Evolutionary conservation across 2,888 invertebrate genomes (phyloP), one percentile per base, ranked within the genome.

Genomic region (Lacanobia wlatinum): DNA sequence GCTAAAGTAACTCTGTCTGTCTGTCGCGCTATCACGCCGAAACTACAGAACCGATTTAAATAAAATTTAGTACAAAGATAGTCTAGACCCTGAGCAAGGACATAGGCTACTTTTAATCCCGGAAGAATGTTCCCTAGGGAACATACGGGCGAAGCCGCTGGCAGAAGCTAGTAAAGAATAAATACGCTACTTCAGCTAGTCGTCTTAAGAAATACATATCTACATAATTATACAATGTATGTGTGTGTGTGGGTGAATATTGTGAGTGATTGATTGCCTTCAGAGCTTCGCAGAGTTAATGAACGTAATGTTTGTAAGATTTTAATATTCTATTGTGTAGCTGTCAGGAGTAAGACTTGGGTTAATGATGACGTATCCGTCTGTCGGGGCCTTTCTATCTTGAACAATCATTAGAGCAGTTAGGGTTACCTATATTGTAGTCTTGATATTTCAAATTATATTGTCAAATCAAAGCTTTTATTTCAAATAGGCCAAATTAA

Each of bases 241-340:
- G 43, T 43, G 2, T 56, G 2, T 56, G 38, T 28, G 8, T 59
- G 52, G 12, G 48, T 64, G 56, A 63, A 73, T 56, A 56, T 48
- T 64, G 18, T 71, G 59, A 70, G 56, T 80, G 82, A 83, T 74
- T 70, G 82, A 83, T 83, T 69, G 60, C 62, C 59, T 78, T 74
- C 73, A 78, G 68, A 74, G 60, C 62, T 14, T 64, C 71, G 66
- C n/a, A 56, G 40, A 62, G 70, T 59, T 75, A 79, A 78, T 78
- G 70, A 75, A 70, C 43, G 65, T 70, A 72, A 75, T 70, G 65
- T 78, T 75, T 66, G 70, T 59, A 40, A 75, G 78, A 70, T 75
- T 66, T 75, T 75, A 75, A 80, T 80, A 67, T 80, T 75, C 60
- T 52, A 76, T 70, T 76, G 78, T 80, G 46, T 67, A 52, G 64